Evolutionary conservation across 2,888 invertebrate genomes (phyloP).

Genomic region (Dilophus febrilis): DNA sequence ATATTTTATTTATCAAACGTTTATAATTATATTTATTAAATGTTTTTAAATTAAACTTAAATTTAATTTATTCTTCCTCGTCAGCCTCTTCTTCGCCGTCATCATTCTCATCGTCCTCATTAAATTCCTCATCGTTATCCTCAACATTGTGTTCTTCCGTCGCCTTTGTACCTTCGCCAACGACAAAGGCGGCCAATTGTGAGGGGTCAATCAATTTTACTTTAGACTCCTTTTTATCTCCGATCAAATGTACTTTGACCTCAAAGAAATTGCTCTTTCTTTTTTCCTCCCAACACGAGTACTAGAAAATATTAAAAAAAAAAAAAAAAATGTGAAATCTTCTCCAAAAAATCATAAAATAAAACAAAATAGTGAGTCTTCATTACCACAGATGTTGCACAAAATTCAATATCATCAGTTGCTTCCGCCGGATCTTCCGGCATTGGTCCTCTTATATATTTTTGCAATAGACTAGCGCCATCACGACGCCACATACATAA

Average conservation of each 20-base stretch:
- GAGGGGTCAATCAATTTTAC: constrained; percentile 19
- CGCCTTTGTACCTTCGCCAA: constrained; percentile 4
- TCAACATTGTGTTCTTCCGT: constrained; percentile 6
- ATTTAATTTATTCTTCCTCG: no score
- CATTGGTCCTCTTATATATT: constrained; percentile 28
- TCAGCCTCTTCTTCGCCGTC: constrained; percentile 10
- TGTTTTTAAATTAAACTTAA: no score
- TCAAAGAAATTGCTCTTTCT: constrained; percentile 24
- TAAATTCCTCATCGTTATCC: constrained; percentile 7
- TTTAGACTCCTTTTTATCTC: constrained; percentile 15
- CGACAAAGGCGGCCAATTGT: constrained; percentile 8
- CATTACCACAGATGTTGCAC: constrained; percentile 29
- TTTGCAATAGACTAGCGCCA: constrained; percentile 26
- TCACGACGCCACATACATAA: constrained; percentile 29
- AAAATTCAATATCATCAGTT: constrained; percentile 23
- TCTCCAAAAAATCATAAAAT: background rate
- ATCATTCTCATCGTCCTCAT: constrained; percentile 8
- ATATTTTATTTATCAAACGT: no score
- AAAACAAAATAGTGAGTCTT: background rate
- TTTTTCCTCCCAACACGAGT: constrained; percentile 30
- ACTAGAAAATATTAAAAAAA: constrained; percentile 15
- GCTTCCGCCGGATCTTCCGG: no score
- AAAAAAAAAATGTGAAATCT: no score
- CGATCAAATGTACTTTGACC: constrained; percentile 23
- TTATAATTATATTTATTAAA: no score